Evolutionary conservation across 2,797 vertebrate species (phyloP).

Genomic region (Emys orbicularis): DNA sequence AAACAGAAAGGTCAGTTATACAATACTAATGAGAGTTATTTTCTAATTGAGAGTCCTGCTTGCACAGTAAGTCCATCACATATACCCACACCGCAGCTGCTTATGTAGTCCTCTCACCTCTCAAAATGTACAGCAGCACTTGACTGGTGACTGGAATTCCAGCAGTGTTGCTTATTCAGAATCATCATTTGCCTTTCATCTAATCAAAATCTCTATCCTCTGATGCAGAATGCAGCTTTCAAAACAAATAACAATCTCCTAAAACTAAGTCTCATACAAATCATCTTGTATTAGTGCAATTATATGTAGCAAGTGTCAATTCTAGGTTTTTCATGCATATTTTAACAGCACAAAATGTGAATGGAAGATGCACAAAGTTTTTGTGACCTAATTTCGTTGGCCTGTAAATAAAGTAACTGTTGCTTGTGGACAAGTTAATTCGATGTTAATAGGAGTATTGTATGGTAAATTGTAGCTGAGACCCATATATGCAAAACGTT

Average conservation of each 20-base stretch:
- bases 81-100: neutral
- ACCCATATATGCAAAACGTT: neutral
- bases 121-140: neutral
- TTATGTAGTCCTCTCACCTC: neutral
- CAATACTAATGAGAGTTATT: neutral
- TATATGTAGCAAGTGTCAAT: neutral
- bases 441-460: neutral
- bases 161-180: neutral
- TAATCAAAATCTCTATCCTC: neutral
- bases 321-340: neutral
- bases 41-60: neutral
- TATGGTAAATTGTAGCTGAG: neutral
- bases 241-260: neutral
- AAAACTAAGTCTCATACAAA: neutral
- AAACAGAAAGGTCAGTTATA: neutral
- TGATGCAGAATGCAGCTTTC: neutral
- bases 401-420: slow-evolving; percentile 2
- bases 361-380: neutral
- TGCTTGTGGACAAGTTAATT: neutral
- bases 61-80: neutral
- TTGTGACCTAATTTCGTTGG: neutral
- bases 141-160: neutral
- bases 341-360: slow-evolving; percentile 25
- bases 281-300: neutral
- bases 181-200: neutral